Conservation (phyloP, 2,797 vertebrate species). For the Enteromius afrohamiltoni region DNA sequence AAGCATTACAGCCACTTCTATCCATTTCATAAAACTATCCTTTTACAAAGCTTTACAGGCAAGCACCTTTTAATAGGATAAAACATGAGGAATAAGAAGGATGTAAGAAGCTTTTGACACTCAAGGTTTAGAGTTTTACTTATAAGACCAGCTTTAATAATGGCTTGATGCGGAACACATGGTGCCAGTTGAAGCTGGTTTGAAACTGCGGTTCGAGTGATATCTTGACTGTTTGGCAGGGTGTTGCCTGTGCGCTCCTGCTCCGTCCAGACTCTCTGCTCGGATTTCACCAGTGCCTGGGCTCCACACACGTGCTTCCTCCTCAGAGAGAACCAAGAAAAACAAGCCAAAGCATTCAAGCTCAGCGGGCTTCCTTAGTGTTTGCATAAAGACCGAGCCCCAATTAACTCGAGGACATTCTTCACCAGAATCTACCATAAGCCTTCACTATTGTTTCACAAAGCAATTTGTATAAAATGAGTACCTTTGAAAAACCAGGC, state of each 20-base stretch:
- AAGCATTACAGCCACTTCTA: background rate
- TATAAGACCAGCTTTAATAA: slow-evolving; percentile 4
- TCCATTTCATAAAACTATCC: background rate
- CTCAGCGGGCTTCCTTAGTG: slow-evolving; percentile 3
- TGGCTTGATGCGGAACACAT: slow-evolving; percentile 59
- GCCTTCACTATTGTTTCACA: slow-evolving; percentile 55
- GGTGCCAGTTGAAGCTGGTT: slow-evolving; percentile 40
- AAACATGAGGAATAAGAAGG: background rate
- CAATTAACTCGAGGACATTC: slow-evolving; percentile 52
- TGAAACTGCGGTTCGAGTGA: slow-evolving; percentile 44
- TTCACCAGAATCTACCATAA: slow-evolving; percentile 45
- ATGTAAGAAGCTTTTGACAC: slow-evolving; percentile 18
- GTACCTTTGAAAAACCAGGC: slow-evolving; percentile 45
- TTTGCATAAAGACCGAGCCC: slow-evolving; percentile 50
- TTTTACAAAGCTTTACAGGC: background rate
- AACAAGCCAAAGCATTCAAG: slow-evolving; percentile 47
- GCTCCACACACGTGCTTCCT: slow-evolving; percentile 58
- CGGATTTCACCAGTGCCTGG: slow-evolving; percentile 55
- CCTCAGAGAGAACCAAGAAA: slow-evolving; percentile 55
- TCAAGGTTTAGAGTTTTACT: slow-evolving; percentile 18
- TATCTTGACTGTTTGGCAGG: slow-evolving; percentile 42
- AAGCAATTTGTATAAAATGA: slow-evolving; percentile 63
- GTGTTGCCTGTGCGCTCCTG: slow-evolving; percentile 36
- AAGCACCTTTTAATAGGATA: slow-evolving; percentile 10
- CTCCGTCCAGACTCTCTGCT: slow-evolving; percentile 55